Evolutionary conservation across 2,113 vertebrate genomes (phyloP).

Genomic region (Pan troglodytes): NHGRI_mPanTro3-v2.1_pri NC_072413.2:23976001-23976500

Average conservation of each 20-base stretch:
- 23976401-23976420: constrained; percentile 11
- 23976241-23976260: constrained; percentile 9
- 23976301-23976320: not conserved
- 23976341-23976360: constrained; percentile 2
- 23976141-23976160: not conserved
- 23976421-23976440: constrained; percentile 32
- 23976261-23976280: not conserved
- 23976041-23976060: constrained; percentile 31
- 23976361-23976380: not conserved
- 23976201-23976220: not conserved
- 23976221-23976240: not conserved
- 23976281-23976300: not conserved
- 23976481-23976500: constrained; percentile 71
- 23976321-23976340: constrained; percentile 26
- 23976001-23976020: constrained; percentile 74
- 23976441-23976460: constrained; percentile 58
- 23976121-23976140: constrained; percentile 26
- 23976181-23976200: not conserved
- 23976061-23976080: constrained; percentile 41
- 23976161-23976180: not conserved
- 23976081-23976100: constrained; percentile 30
- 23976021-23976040: constrained; percentile 48
- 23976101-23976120: constrained; percentile 22
- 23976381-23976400: constrained; percentile 21
- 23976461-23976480: constrained; percentile 50